Evolutionary conservation across 2,888 invertebrate genomes (phyloP), one percentile per base, ranked within the genome.

Genomic region (Stictocephala bisonia): DNA sequence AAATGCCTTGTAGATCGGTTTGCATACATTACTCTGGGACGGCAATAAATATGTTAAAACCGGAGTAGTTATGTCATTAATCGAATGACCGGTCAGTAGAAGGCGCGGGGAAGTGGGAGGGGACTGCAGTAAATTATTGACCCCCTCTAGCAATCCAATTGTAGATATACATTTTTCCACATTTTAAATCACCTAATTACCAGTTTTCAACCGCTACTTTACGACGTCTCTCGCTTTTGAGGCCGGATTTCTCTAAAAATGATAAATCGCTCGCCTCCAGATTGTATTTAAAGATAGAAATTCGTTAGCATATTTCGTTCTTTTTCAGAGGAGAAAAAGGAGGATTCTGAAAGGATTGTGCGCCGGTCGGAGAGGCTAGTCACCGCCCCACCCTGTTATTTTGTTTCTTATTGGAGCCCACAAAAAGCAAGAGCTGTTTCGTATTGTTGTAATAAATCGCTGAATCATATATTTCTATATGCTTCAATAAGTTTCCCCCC

Each of bases 291-390:
- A 60, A 75, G 76, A 76, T 76, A 76, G 73, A 73, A 71, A 72
- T 75, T 75, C 73, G 73, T 75, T 76, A 75, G 76, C 76, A 75
- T 76, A 76, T 76, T 76, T 74, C 72, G 76, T 73, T 74, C 76
- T 76, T 75, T 76, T 76, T 71, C 71, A 56, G 71, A 58, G 67
- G 67, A 64, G 69, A 73, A 73, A 72, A 71, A 58, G 56, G 41
- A 72, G 73, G 73, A 73, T 44, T 73, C 69, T 50, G 58, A 73
- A 69, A 69, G 60, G 69, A 69, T 24, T 58, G 31, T 51, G 64
- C 24, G 64, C 64, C 60, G 31, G 60, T 60, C 60, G 44, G n/a
- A n/a, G n/a, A n/a, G 24, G 11, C 50, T 6, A 20, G 15, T 20
- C 50, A 15, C 73, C 48, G 41, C 53, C 15, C 29, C 58, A 44